Evolutionary conservation across 2,888 invertebrate species (phyloP).

Genomic region (Eulithis prunata): DNA sequence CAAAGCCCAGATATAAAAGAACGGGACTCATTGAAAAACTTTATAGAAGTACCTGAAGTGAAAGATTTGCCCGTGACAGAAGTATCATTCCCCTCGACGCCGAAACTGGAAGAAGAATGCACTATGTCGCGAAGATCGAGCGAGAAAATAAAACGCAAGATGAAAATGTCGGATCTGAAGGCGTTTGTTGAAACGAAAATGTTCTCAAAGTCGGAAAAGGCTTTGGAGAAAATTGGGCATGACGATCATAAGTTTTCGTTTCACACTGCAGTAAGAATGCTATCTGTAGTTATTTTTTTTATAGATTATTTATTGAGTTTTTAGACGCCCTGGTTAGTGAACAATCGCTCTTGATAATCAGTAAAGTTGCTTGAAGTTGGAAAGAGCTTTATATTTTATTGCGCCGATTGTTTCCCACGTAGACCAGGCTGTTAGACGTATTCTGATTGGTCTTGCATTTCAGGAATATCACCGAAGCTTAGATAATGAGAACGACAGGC

Average conservation of each 20-base stretch:
- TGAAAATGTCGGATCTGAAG: conserved; percentile 96
- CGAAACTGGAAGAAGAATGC: conserved; percentile 71
- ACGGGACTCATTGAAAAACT: conserved; percentile 87
- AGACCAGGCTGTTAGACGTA: conserved; percentile 7
- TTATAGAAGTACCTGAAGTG: conserved; percentile 90
- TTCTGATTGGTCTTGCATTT: conserved; percentile 41
- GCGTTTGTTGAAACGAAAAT: conserved; percentile 96
- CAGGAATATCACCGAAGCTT: conserved; percentile 93
- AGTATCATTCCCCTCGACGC: conserved; percentile 64
- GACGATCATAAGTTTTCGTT: conserved; percentile 87
- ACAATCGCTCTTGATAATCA: conserved; percentile 11
- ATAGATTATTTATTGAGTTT: conserved; percentile 32
- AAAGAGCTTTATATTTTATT: not conserved
- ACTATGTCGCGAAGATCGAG: conserved; percentile 86
- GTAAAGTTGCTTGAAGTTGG: not conserved
- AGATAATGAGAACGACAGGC: conserved; percentile 91
- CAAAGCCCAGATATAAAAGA: conserved; percentile 90
- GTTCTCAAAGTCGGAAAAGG: conserved; percentile 95
- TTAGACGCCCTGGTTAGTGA: conserved; percentile 17
- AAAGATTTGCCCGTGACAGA: conserved; percentile 87
- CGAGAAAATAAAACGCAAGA: conserved; percentile 92
- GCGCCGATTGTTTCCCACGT: conserved; percentile 12
- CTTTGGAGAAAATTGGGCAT: conserved; percentile 94
- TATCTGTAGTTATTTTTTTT: conserved; percentile 83
- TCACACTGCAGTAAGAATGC: conserved; percentile 85